Conservation (phyloP, 2,113 vertebrate species). For the Motacilla tschutschensis region DNA sequence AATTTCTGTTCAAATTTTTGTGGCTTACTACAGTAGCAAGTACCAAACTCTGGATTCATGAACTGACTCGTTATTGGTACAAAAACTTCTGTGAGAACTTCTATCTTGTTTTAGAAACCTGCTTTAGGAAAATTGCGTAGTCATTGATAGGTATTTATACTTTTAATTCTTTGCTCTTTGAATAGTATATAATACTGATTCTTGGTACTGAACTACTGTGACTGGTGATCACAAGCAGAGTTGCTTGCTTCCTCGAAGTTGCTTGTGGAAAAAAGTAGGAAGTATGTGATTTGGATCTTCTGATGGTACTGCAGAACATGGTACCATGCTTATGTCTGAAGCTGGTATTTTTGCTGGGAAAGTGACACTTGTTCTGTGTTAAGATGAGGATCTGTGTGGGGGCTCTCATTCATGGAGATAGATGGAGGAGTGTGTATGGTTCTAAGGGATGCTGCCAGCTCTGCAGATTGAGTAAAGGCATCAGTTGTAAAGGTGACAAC, state of each 20-base stretch:
- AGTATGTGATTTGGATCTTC: neutral
- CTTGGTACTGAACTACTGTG: slow-evolving; percentile 26
- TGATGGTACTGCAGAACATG: neutral
- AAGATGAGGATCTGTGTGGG: neutral
- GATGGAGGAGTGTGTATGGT: neutral
- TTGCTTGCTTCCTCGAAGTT: neutral
- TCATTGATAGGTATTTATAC: slow-evolving; percentile 36
- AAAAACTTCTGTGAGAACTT: slow-evolving; percentile 21
- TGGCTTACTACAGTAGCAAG: slow-evolving; percentile 51
- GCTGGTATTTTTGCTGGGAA: neutral
- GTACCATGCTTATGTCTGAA: neutral
- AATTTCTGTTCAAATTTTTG: slow-evolving; percentile 35
- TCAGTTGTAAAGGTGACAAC: neutral
- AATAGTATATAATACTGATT: slow-evolving; percentile 3
- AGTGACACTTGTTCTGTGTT: neutral
- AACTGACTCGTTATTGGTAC: slow-evolving; percentile 37
- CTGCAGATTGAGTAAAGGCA: neutral
- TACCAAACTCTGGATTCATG: slow-evolving; percentile 53
- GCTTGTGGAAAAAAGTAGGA: neutral
- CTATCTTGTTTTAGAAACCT: slow-evolving; percentile 14
- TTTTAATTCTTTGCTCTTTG: slow-evolving; percentile 30
- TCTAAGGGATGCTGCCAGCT: slow-evolving; percentile 29
- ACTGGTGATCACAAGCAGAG: neutral
- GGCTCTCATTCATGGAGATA: neutral
- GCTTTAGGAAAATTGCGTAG: slow-evolving; percentile 38